Evolutionary conservation across 2,888 invertebrate species (phyloP), one percentile per base, ranked within the genome.

Genomic region (Diarsia dahlii): DNA sequence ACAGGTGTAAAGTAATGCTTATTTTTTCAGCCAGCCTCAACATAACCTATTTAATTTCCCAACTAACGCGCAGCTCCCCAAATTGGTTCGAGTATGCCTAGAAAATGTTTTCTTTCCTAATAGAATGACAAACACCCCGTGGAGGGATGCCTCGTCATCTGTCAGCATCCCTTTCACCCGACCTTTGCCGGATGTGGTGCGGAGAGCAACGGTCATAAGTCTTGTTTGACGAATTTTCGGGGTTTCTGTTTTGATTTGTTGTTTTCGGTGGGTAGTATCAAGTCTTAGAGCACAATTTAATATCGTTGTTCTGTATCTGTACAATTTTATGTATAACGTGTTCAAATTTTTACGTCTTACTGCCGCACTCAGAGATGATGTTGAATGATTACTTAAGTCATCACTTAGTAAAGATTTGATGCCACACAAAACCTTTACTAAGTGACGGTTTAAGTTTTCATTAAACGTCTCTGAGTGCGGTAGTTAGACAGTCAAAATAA

Each of bases 41-140:
- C n/a, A 54, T 46, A 58, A 54, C 64, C 80, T 82, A 82, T 87
- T 88, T 86, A 86, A 86, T 88, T 89, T 79, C 79, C 65, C 64
- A 82, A 72, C 80, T 87, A 88, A 88, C 88, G 28, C 83, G 87
- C 84, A 67, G 83, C 85, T 82, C 83, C 84, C 84, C 72, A 87
- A 89, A 89, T 89, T 88, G 87, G 84, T 89, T 84, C 81, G 68
- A 86, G 78, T 82, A 84, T 66, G 81, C 83, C 84, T 88, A 91
- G 91, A 78, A 78, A 78, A 92, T 94, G 93, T 95, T 95, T 94
- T 93, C 93, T 84, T 90, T 90, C 88, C 92, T 95, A 95, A 95
- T 95, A 95, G 95, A 94, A 94, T 90, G 94, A 93, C 94, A 95
- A 95, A 95, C 95, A 95, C 88, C 85, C 88, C 76, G 77, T 84